Percentiles rank a stretch among this genome's conserved stretches.
Evolutionary conservation across 30 jellyfish, hydroid and myxozoan species (phyloP).

Genomic region (Aurelia aurita): DNA sequence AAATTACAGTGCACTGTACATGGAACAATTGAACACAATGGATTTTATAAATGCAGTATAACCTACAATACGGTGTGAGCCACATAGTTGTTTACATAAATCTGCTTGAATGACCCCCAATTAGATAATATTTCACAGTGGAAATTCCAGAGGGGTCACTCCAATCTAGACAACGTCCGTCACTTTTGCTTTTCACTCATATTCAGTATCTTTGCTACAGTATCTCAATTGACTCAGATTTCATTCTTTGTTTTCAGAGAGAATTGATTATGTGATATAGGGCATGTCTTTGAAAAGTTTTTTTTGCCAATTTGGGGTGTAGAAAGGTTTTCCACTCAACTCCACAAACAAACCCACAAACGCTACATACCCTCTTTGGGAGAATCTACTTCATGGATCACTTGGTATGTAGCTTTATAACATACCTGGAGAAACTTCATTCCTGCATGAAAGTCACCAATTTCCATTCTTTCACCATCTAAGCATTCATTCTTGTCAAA

Average conservation of each 20-base stretch:
- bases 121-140: not conserved
- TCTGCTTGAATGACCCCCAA: not conserved
- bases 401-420: not conserved
- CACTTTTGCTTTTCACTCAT: not conserved
- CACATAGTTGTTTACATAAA: not conserved
- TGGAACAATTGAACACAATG: not conserved
- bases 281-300: not conserved
- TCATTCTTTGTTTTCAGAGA: too few relatives aligned
- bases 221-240: not conserved
- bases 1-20: not conserved
- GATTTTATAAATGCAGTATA: not conserved
- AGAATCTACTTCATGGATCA: not conserved
- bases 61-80: not conserved
- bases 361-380: not conserved
- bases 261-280: not conserved
- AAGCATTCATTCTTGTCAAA: not conserved
- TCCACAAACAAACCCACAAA: not conserved
- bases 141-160: not conserved
- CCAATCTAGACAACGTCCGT: not conserved
- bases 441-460: conserved; percentile 42
- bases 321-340: not conserved
- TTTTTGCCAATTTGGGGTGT: not conserved
- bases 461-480: conserved; percentile 13
- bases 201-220: not conserved
- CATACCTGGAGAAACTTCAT: conserved; percentile 33